Base-by-base conservation (phyloP, 2,888 invertebrate species). In the Heterodera filipjevi region DNA sequence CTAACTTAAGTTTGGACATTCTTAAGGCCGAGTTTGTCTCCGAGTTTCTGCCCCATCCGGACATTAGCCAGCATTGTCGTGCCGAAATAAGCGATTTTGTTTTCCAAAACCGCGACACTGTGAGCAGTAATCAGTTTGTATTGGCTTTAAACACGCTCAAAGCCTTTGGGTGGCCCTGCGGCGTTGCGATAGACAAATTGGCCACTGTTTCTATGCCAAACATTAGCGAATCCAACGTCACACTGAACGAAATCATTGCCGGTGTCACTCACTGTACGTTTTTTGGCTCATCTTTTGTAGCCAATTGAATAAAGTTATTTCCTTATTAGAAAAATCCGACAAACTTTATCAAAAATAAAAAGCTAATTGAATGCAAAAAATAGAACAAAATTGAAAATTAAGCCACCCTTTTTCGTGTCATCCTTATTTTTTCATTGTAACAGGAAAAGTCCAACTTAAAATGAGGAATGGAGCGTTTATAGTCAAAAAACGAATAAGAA, bases 231-330 rank as follows among this genome's bases (percentile, higher is more conserved):
- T 3, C 33, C n/a, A 71, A 71, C 19, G 30, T 3, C 2, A 19
- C 71, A 27, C 44, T 46, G 46, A 44, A 22, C 44, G 95, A 96
- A 90, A 95, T 95, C 76, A 91, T 96, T 80, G 95, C 95, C 66
- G 96, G 95, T 49, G 95, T 96, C 49, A 96, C 96, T 33, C 96
- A 96, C 78, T 81, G 86, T 86, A 68, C 80, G 83, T 74, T 70
- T 59, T 59, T 59, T 6, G 5, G 19, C 22, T 1, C 1, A 39
- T 71, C 30, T 66, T n/a, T n/a, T n/a, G n/a, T n/a, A n/a, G n/a
- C n/a, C n/a, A n/a, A n/a, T n/a, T n/a, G n/a, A n/a, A n/a, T n/a
- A n/a, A n/a, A n/a, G n/a, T n/a, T n/a, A n/a, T n/a, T n/a, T n/a
- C n/a, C n/a, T n/a, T n/a, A n/a, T n/a, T n/a, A n/a, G n/a, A n/a